phyloP scores from a whole-genome alignment of 2,888 invertebrate genomes.

The Drosophila rubida region DNA sequence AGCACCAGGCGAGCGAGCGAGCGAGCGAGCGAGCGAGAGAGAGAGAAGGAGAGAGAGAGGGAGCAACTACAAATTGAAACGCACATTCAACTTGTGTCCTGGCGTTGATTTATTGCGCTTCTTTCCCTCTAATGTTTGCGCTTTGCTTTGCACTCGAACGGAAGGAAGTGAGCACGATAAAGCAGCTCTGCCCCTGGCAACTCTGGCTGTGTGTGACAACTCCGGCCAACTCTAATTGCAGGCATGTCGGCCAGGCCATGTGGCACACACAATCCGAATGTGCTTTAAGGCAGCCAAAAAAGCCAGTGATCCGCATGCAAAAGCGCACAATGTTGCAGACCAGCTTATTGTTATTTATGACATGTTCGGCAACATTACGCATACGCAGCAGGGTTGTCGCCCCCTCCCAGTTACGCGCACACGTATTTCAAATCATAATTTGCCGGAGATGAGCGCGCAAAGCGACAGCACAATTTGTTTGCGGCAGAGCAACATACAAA shows the following conservation, averaged over 20 bases:
- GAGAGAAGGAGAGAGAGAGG: conserved; percentile 1
- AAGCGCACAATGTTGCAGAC: conserved; percentile 23
- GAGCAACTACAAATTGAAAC: conserved; percentile 43
- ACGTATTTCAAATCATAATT: conserved; percentile 24
- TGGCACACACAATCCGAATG: conserved; percentile 37
- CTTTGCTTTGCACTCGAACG: conserved; percentile 28
- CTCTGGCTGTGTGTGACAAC: conserved; percentile 34
- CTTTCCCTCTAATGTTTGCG: conserved; percentile 35
- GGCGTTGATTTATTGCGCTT: conserved; percentile 61
- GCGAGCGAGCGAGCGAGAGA: conserved; percentile 17
- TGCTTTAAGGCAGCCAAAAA: conserved; percentile 27
- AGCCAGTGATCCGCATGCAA: conserved; percentile 44
- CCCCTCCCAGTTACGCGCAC: conserved; percentile 5
- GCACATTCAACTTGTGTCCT: conserved; percentile 30
- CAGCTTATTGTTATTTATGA: conserved; percentile 57
- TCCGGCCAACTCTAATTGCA: conserved; percentile 61
- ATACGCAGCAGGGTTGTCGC: conserved; percentile 24
- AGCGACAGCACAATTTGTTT: not conserved
- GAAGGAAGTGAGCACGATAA: conserved; percentile 71
- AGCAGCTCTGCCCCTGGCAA: conserved; percentile 31
- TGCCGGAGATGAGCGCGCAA: conserved; percentile 2
- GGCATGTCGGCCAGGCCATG: conserved; percentile 46
- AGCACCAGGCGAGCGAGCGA: too few species aligned
- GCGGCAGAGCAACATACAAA: not conserved
- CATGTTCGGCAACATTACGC: conserved; percentile 11